Evolutionary conservation across 2,113 vertebrate species (phyloP).

Genomic region (Anseranas semipalmata): DNA sequence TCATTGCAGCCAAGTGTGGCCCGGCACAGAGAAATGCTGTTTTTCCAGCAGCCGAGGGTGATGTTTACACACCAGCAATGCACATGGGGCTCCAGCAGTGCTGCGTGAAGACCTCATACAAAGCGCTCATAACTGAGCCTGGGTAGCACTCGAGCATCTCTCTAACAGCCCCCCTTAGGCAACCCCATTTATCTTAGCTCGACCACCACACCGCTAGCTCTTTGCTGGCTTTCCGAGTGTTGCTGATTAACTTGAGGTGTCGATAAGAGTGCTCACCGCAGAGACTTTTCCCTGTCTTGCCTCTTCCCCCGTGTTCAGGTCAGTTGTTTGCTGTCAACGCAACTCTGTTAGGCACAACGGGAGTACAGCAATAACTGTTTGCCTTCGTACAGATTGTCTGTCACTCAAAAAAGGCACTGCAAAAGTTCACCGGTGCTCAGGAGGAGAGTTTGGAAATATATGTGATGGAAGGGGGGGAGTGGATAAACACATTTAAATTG

Average conservation of each 20-base stretch:
- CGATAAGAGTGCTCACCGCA: not conserved
- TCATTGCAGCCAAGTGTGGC: not conserved
- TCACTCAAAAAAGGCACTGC: not conserved
- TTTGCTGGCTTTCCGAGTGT: not conserved
- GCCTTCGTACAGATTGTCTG: not conserved
- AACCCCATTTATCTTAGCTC: not conserved
- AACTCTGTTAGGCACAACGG: not conserved
- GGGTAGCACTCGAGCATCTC: fast-evolving
- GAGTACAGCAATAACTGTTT: not conserved
- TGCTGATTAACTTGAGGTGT: not conserved
- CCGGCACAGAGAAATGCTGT: not conserved
- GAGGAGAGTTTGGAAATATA: not conserved
- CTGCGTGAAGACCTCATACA: not conserved
- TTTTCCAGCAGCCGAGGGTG: fast-evolving
- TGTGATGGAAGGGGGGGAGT: not conserved
- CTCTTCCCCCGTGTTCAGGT: not conserved
- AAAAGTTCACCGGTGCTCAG: not conserved
- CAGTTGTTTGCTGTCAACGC: not conserved
- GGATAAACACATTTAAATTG: not conserved
- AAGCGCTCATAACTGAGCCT: not conserved
- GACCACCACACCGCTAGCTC: not conserved
- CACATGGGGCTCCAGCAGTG: not conserved
- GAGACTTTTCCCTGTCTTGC: not conserved
- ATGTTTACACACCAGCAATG: not conserved
- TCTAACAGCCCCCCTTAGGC: not conserved